These are phyloP conservation scores for Dendrocopos noguchii DNA, from an alignment of 2,113 vertebrate genomes.

Conservation along the genomic window DNA sequence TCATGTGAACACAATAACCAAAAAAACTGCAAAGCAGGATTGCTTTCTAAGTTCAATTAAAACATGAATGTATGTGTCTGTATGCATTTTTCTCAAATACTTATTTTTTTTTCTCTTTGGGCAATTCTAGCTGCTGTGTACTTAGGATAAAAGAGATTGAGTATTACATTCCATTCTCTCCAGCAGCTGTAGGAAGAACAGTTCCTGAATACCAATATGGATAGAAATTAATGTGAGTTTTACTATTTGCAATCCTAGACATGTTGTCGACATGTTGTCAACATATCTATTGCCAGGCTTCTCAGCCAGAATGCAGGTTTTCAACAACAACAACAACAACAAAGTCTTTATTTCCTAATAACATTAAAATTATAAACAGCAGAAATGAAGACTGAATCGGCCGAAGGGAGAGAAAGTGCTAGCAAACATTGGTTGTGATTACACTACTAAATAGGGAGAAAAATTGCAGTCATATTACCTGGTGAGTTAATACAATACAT, in stretches of 20 bases:
- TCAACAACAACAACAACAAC: too few species aligned
- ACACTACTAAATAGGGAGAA: conserved; percentile 14
- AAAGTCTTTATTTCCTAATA: background rate
- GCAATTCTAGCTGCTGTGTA: background rate
- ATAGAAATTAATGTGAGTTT: background rate
- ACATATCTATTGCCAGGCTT: background rate
- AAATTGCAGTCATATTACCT: background rate
- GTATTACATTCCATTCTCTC: background rate
- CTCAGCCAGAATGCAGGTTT: background rate
- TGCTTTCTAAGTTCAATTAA: background rate
- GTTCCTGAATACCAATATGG: background rate
- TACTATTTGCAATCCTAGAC: background rate
- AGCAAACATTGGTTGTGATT: background rate
- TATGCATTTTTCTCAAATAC: background rate
- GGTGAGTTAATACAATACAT: background rate
- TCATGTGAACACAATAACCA: conserved; percentile 11
- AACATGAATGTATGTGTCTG: background rate
- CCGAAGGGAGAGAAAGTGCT: background rate
- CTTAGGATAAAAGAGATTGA: background rate
- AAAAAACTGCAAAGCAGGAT: background rate
- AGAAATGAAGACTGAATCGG: background rate
- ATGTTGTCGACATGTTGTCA: conserved; percentile 7
- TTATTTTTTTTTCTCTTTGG: background rate
- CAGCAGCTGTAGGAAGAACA: background rate
- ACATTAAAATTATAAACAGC: background rate